These are phyloP conservation scores for Ceratosolen fusciceps DNA, from an alignment of 1,140 invertebrate genomes.

Conservation along the genomic window DNA sequence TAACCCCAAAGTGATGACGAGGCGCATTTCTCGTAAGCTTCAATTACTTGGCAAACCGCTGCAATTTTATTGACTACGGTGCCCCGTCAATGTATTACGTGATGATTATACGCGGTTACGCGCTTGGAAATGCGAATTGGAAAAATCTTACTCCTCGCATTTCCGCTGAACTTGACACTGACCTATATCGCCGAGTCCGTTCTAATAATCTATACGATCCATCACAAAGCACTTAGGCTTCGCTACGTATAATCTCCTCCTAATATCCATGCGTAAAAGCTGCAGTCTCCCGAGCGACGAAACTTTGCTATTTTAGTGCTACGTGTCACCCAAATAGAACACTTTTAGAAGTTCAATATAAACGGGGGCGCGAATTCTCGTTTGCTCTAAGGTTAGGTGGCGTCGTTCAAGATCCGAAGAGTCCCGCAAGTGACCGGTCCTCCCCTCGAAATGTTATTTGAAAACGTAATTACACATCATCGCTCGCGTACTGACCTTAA, in stretches of 20 bases:
- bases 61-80: background rate
- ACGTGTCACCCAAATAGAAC: too few species aligned
- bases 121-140: background rate
- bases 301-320: too few species aligned
- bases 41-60: constrained; percentile 41
- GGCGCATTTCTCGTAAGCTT: constrained; percentile 33
- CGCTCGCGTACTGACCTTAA: background rate
- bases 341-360: too few species aligned
- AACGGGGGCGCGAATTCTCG: background rate
- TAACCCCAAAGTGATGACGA: constrained; percentile 6
- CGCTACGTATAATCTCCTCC: too few species aligned
- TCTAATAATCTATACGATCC: background rate
- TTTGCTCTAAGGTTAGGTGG: background rate
- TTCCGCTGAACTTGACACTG: background rate
- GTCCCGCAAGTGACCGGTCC: too few species aligned
- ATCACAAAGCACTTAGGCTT: background rate
- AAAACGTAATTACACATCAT: background rate
- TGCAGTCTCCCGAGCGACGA: too few species aligned
- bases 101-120: too few species aligned
- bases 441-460: background rate
- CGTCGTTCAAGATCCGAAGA: background rate
- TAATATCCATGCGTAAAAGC: too few species aligned
- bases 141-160: background rate
- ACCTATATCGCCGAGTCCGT: too few species aligned
- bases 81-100: background rate